These are phyloP conservation scores for Threskiornis aethiopicus DNA, from an alignment of 2,797 vertebrate species.

Conservation along the genomic window DNA sequence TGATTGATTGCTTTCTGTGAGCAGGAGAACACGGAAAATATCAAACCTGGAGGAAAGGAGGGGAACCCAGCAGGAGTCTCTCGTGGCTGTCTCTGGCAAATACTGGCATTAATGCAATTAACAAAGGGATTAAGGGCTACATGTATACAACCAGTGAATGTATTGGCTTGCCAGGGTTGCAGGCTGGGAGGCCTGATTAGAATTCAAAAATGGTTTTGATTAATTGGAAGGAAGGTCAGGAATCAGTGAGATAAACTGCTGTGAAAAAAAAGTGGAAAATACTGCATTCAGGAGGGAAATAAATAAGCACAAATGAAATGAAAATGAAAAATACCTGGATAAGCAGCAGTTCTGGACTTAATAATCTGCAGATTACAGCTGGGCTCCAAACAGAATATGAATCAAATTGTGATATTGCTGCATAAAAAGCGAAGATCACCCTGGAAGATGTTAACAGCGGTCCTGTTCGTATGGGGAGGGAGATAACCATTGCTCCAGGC, in stretches of 20 bases:
- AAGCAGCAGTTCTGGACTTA: neutral
- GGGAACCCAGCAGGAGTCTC: neutral
- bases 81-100: neutral
- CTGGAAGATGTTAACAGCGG: neutral
- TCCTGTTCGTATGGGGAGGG: neutral
- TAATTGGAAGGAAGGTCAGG: neutral
- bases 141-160: neutral
- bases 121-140: neutral
- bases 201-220: neutral
- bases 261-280: neutral
- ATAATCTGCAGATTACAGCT: neutral
- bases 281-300: neutral
- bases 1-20: neutral
- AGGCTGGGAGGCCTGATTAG: neutral
- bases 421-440: neutral
- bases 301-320: neutral
- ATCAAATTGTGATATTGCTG: neutral
- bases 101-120: neutral
- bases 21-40: neutral
- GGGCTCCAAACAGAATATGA: neutral
- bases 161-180: neutral
- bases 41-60: neutral
- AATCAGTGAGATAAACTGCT: neutral
- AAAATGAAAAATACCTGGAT: constrained; percentile 8
- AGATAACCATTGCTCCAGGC: neutral